Evolutionary conservation across 2,113 vertebrate species (phyloP).

Genomic region (Columba janthina): DNA sequence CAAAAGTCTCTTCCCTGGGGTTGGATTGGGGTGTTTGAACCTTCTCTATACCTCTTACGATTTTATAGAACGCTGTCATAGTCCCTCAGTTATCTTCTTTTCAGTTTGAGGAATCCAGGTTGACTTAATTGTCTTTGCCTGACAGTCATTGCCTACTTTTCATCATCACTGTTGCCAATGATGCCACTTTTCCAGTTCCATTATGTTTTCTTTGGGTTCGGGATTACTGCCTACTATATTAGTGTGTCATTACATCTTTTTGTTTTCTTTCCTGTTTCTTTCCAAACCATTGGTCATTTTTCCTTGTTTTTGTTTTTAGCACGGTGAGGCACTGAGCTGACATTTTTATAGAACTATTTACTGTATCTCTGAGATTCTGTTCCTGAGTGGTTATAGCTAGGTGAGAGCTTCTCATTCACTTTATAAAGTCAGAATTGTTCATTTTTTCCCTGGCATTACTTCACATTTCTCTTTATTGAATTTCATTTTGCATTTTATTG

Average conservation of each 20-base stretch:
- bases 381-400: background rate
- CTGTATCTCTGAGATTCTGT: background rate
- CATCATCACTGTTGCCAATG: background rate
- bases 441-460: background rate
- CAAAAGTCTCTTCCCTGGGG: background rate
- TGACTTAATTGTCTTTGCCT: background rate
- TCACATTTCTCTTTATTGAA: background rate
- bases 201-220: background rate
- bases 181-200: background rate
- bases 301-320: background rate
- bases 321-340: background rate
- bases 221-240: background rate
- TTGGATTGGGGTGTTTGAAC: background rate
- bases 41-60: background rate
- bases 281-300: background rate
- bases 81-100: background rate
- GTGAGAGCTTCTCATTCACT: background rate
- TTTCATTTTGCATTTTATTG: background rate
- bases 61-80: background rate
- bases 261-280: background rate
- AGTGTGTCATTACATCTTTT: background rate
- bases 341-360: background rate
- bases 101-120: background rate
- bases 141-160: background rate
- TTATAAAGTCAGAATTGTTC: background rate